Base-by-base conservation (phyloP, 1,140 invertebrate genomes). In the Elymnias hypermnestra region DNA sequence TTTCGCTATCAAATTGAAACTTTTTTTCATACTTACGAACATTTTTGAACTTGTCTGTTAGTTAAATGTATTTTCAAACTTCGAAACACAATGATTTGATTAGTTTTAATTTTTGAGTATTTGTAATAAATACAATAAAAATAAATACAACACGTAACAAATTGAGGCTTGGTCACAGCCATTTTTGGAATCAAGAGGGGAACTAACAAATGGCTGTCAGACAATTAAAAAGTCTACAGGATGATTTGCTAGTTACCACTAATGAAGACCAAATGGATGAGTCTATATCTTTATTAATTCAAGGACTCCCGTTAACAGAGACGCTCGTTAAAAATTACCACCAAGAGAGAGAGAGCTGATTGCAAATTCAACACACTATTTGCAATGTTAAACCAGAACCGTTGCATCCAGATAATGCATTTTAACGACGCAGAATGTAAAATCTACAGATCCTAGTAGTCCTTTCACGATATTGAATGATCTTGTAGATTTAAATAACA, bases 241-340 rank as follows among this genome's bases (percentile, higher is more conserved):
- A 49, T 57, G 53, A 57, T 61, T 57, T 61, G 54, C 50, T 57
- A 50, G 59, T 58, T 62, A 52, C 25, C 29, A 46, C 38, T 63
- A 53, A 60, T 56, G 53, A 57, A 64, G 60, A 54, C 42, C 36
- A 57, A 54, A 53, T 50, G 22, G 40, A 45, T 52, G 53, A 43
- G 49, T 46, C 51, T 54, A 54, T 53, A 59, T 53, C 57, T 53
- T 53, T 60, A 77, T 82, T 77, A 82, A 79, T 75, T 82, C 79
- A 81, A 83, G 75, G 58, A 71, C 58, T 57, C 54, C 65, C 53
- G 62, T 68, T 63, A 65, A 63, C 57, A 48, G 58, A 61, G 56
- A 29, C 57, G 63, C 65, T 83, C 72, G 79, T 83, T 83, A 83
- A 83, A 82, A 81, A 83, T 82, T 83, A 83, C 73, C 76, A 72